A percentile compares a stretch with the other conserved stretches of the same genome.
Evolutionary conservation across 1,140 invertebrate genomes (phyloP).

Genomic region (Sarcophaga peregrina): DNA sequence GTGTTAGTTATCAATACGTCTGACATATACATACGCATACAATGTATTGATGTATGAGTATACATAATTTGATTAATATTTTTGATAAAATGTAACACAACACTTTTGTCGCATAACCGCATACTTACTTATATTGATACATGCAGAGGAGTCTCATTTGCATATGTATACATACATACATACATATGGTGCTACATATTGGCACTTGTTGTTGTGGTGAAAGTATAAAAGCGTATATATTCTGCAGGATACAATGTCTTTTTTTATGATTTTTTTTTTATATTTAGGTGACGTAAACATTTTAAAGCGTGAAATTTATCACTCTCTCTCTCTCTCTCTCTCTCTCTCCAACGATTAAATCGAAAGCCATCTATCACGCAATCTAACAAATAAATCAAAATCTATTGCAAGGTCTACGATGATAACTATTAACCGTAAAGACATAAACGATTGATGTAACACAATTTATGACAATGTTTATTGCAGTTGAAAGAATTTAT

Average conservation of each 20-base stretch:
- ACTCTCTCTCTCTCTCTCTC: neutral
- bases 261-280: too few species aligned
- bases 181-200: too few species aligned
- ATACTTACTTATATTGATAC: neutral
- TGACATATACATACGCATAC: too few species aligned
- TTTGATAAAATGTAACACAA: neutral
- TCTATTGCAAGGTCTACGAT: neutral
- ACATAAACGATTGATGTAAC: neutral
- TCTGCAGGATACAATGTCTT: too few species aligned
- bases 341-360: conserved; percentile 12
- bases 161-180: too few species aligned
- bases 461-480: neutral
- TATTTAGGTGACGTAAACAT: conserved; percentile 22
- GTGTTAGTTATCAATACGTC: too few species aligned
- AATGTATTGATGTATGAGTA: too few species aligned
- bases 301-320: conserved; percentile 29
- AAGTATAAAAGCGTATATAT: too few species aligned
- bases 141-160: too few species aligned
- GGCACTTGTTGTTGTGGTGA: too few species aligned
- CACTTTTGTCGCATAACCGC: neutral
- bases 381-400: conserved; percentile 41
- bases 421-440: neutral
- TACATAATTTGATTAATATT: too few species aligned
- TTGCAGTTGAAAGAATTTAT: too few species aligned
- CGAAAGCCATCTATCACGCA: conserved; percentile 37